A percentile compares a stretch with the other conserved stretches of the same genome.
These are phyloP conservation scores for Cercopithecus hamlyni DNA, from an alignment of 2,797 vertebrate genomes.

Conservation along the genomic window DNA sequence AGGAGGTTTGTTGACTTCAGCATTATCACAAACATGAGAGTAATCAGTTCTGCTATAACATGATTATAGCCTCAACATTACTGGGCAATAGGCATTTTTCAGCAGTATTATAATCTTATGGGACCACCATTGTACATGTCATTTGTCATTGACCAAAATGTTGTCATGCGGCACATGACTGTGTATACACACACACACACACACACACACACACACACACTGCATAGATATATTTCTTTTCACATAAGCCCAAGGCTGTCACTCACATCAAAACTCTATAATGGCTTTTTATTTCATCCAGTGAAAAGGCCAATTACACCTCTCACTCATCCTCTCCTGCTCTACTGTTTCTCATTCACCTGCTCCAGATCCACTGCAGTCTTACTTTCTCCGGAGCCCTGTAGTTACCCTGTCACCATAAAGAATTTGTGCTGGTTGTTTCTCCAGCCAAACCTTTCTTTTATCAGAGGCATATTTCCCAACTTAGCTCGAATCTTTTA, in stretches of 20 bases:
- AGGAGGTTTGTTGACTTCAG: not conserved
- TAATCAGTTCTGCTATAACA: not conserved
- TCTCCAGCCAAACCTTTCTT: not conserved
- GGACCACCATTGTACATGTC: not conserved
- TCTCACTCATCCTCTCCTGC: not conserved
- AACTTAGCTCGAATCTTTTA: not conserved
- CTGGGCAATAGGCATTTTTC: not conserved
- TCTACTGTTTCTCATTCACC: not conserved
- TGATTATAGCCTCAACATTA: not conserved
- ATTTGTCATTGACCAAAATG: not conserved
- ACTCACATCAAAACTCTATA: not conserved
- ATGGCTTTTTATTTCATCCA: not conserved
- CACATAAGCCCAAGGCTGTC: not conserved
- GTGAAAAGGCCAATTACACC: not conserved
- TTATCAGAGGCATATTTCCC: not conserved
- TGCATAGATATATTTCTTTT: not conserved
- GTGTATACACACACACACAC: not conserved
- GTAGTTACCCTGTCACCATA: not conserved
- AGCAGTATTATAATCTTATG: not conserved
- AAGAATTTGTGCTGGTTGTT: not conserved
- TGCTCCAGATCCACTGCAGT: not conserved
- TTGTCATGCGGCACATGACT: fast-evolving
- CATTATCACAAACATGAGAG: not conserved
- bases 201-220: too few species aligned
- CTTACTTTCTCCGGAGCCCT: not conserved